Evolutionary conservation across 2,113 vertebrate genomes (phyloP).

Genomic region (Myotis brandtii): DNA sequence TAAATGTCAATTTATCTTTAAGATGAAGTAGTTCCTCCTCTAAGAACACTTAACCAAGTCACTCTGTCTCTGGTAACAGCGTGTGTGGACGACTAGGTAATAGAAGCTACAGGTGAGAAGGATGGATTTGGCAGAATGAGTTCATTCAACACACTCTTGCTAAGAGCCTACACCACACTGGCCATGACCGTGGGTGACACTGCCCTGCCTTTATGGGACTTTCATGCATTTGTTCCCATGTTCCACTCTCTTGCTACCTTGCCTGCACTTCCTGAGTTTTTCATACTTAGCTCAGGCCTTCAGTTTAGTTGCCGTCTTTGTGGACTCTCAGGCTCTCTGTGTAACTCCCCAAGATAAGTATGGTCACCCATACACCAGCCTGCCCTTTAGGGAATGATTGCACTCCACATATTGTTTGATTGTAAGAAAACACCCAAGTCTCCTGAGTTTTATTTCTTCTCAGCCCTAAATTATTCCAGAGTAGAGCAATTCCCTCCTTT

Average conservation of each 20-base stretch:
- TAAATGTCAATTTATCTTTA: neutral
- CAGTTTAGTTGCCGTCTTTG: neutral
- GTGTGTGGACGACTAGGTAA: neutral
- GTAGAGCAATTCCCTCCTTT: neutral
- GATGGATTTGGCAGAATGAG: neutral
- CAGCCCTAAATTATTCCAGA: neutral
- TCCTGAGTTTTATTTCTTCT: neutral
- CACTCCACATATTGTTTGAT: neutral
- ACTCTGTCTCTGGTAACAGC: neutral
- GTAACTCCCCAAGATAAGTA: neutral
- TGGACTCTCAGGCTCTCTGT: neutral
- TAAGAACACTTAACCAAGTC: neutral
- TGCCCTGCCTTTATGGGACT: neutral
- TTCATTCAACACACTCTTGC: neutral
- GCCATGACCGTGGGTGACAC: rapidly evolving
- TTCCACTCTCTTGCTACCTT: neutral
- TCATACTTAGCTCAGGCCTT: neutral
- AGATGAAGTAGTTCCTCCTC: neutral
- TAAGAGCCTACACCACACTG: neutral
- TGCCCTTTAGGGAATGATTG: neutral
- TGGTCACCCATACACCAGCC: neutral
- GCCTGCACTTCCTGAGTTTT: neutral
- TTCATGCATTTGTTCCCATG: neutral
- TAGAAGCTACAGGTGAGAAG: neutral
- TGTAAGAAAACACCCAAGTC: neutral